Percentiles rank a stretch among this genome's conserved stretches.
Conservation (phyloP, 2,888 invertebrate genomes). For the Dryococelus australis region DNA sequence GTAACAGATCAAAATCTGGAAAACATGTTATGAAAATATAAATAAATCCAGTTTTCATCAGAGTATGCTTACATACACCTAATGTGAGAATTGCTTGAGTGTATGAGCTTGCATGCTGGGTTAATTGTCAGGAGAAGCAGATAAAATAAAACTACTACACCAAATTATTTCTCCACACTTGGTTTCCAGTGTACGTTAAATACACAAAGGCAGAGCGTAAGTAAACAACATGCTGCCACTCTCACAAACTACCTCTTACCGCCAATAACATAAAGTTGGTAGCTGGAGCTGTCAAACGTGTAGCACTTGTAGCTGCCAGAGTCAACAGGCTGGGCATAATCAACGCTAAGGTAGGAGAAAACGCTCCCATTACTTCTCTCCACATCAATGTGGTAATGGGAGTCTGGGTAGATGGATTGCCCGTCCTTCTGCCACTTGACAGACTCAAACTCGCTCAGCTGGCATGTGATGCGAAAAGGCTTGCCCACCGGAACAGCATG, state of each 20-base stretch:
- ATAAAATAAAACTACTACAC: background rate
- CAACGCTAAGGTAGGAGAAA: conserved; percentile 42
- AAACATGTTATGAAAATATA: too few species aligned
- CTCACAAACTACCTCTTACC: conserved; percentile 45
- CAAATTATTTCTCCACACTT: background rate
- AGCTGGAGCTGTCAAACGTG: conserved; percentile 44
- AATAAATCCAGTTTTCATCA: too few species aligned
- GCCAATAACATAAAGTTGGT: conserved; percentile 47
- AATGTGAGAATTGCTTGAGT: too few species aligned
- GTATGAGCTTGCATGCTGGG: background rate
- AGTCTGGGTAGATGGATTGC: conserved; percentile 39
- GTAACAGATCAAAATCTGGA: too few species aligned
- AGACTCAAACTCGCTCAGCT: conserved; percentile 46
- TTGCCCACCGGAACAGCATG: conserved; percentile 48
- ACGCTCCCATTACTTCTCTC: conserved; percentile 35
- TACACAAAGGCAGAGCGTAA: background rate
- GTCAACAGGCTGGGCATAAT: conserved; percentile 45
- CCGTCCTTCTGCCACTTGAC: conserved; percentile 50
- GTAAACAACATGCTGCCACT: background rate
- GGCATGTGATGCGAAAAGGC: conserved; percentile 49
- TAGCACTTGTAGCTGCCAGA: conserved; percentile 49
- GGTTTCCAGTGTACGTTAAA: background rate
- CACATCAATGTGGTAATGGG: conserved; percentile 29
- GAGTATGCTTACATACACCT: too few species aligned
- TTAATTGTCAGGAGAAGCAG: background rate